Conservation (phyloP, 2,797 vertebrate species). For the Microctenopoma lineatum region DNA sequence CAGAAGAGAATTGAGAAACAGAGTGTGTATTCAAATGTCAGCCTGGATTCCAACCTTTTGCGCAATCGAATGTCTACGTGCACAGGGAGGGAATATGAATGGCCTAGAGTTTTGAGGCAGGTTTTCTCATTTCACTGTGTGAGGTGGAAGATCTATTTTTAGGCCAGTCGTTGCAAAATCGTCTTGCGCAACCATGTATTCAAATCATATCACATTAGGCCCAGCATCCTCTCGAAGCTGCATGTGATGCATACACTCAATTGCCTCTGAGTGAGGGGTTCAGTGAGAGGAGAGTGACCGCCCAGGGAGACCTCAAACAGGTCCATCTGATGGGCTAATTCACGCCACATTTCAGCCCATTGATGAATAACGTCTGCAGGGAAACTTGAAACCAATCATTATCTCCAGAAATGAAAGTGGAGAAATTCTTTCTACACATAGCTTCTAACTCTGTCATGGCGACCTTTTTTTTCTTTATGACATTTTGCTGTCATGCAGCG, state of each 20-base stretch:
- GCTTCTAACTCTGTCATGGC: background rate
- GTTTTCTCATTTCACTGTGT: conserved; percentile 19
- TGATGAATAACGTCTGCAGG: conserved; percentile 50
- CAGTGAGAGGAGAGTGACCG: conserved; percentile 47
- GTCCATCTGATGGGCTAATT: conserved; percentile 63
- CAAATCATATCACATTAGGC: conserved; percentile 45
- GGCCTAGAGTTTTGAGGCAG: conserved; percentile 5
- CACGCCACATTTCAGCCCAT: conserved; percentile 52
- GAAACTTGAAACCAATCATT: conserved; percentile 31
- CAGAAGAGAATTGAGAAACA: conserved; percentile 54
- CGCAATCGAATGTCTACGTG: conserved; percentile 24
- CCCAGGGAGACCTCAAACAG: conserved; percentile 61
- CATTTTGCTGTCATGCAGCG: background rate
- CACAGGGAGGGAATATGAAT: conserved; percentile 58
- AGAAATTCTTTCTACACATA: background rate
- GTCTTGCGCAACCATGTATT: conserved; percentile 20
- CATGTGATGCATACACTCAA: conserved; percentile 39
- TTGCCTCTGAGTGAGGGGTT: conserved; percentile 57
- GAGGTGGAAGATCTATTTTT: conserved; percentile 31
- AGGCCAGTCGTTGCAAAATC: background rate
- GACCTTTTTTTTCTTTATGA: conserved; percentile 27
- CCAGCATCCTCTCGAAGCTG: conserved; percentile 30
- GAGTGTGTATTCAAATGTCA: conserved; percentile 78
- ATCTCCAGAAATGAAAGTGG: conserved; percentile 15
- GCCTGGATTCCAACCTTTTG: conserved; percentile 65